phyloP scores from a whole-genome alignment of 2,797 vertebrate genomes.

The Phataginus tricuspis region DNA sequence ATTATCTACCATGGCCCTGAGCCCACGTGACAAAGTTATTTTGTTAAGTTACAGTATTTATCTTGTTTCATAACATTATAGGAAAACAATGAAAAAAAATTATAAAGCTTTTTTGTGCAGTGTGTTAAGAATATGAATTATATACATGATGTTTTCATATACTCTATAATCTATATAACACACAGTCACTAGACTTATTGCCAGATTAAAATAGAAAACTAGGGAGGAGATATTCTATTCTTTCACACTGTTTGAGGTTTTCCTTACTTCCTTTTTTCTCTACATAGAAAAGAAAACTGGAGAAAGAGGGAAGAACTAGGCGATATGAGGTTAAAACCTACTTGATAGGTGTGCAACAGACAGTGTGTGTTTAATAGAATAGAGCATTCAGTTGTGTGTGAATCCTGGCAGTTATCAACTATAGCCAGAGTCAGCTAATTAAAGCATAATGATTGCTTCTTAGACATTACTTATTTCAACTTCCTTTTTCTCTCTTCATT shows the following conservation, averaged over 20 bases:
- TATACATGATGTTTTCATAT: not conserved
- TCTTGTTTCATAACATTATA: not conserved
- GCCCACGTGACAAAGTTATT: not conserved
- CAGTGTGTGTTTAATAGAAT: not conserved
- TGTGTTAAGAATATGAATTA: not conserved
- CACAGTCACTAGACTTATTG: not conserved
- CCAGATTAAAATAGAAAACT: not conserved
- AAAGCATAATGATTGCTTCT: not conserved
- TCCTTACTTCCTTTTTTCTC: not conserved
- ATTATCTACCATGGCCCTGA: not conserved
- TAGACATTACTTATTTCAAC: not conserved
- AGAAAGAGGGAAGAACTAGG: not conserved
- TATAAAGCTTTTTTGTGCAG: not conserved
- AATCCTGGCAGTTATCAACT: not conserved
- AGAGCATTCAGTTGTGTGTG: not conserved
- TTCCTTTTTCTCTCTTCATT: not conserved
- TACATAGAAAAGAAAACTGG: conserved; percentile 11
- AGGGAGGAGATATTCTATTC: not conserved
- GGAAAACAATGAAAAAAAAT: not conserved
- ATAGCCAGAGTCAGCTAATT: not conserved
- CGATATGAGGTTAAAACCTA: not conserved
- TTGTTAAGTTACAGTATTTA: not conserved
- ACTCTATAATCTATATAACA: not conserved
- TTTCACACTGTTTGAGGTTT: not conserved
- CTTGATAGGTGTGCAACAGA: not conserved